Evolutionary conservation across 2,888 invertebrate genomes (phyloP).

Genomic region (Masnerella sp.): DNA sequence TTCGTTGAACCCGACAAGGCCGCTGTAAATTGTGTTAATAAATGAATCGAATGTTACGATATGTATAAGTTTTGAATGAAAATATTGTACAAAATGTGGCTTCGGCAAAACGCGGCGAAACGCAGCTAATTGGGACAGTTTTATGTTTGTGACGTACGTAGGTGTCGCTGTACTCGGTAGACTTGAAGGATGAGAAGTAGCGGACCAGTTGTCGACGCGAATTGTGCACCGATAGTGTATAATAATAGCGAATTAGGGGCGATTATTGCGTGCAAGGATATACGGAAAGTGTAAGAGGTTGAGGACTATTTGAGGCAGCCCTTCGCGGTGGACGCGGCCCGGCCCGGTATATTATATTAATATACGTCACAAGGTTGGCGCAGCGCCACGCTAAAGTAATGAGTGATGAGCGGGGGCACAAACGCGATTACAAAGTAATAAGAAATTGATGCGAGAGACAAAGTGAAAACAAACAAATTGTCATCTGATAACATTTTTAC

Average conservation of each 20-base stretch:
- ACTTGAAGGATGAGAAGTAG: constrained; percentile 19
- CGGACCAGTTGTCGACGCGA: constrained; percentile 54
- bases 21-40: constrained; percentile 58
- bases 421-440: constrained; percentile 25
- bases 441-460: constrained; percentile 16
- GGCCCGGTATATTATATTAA: constrained; percentile 77
- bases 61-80: constrained; percentile 55
- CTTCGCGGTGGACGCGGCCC: constrained; percentile 72
- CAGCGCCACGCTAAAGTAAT: constrained; percentile 75
- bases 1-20: constrained; percentile 36
- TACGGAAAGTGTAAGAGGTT: constrained; percentile 52
- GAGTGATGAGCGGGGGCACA: constrained; percentile 59
- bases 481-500: constrained; percentile 77
- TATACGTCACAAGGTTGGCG: constrained; percentile 74
- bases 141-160: constrained; percentile 35
- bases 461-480: constrained; percentile 66
- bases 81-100: constrained; percentile 57
- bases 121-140: constrained; percentile 31
- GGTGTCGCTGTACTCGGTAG: constrained; percentile 52
- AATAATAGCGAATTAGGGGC: constrained; percentile 74
- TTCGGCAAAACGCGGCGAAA: constrained; percentile 18
- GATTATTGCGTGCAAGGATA: constrained; percentile 73
- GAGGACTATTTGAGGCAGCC: constrained; percentile 63
- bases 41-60: constrained; percentile 54
- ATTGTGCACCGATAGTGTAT: constrained; percentile 74